Evolutionary conservation across 2,113 vertebrate species (phyloP), one percentile per base, ranked within the genome.

Genomic region (Phasianus colchicus): DNA sequence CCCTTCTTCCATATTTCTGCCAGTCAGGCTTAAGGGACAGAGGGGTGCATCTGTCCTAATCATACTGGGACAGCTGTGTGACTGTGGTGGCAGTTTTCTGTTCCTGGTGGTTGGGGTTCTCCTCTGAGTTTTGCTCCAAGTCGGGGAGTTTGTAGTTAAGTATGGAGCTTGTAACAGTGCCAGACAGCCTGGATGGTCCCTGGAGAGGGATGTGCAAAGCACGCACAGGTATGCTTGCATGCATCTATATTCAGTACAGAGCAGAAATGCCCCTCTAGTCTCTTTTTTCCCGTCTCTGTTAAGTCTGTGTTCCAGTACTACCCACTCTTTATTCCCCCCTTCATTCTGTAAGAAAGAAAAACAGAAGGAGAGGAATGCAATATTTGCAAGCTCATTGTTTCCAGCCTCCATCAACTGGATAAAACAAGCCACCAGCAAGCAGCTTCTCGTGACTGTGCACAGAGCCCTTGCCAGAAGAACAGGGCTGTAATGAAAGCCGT

Each of bases 301-400:
- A 61, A 69, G 21, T 5, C 32, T 32, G 60, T 18, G 11, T 19
- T 81, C 21, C n/a, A 79, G 20, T 5, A 52, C 11, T 75, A 66
- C 48, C n/a, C 1, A 1, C 13, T 24, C 19, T 12, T 24, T 29
- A 55, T 8, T 15, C 36, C 32, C 15, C 4, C 3, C 5, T 4
- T 50, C 7, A 30, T 3, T 1, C 34, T 57, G 55, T 19, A 57
- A 47, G n/a, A 7, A 43, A 61, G 22, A 36, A 73, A 63, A 24
- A 30, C 17, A 58, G 34, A 58, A 61, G 24, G 36, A 67, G 55
- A 88, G 76, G 76, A 86, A 86, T 32, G 42, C 72, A 89, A 64
- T 88, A 96, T 88, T 94, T 96, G 91, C 94, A 93, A 83, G 61
- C 82, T 96, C 94, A 96, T 94, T 95, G 84, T 89, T 94, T 92